These are phyloP conservation scores for Calliphora vomitoria DNA, from an alignment of 2,888 invertebrate genomes.

Conservation along the genomic window DNA sequence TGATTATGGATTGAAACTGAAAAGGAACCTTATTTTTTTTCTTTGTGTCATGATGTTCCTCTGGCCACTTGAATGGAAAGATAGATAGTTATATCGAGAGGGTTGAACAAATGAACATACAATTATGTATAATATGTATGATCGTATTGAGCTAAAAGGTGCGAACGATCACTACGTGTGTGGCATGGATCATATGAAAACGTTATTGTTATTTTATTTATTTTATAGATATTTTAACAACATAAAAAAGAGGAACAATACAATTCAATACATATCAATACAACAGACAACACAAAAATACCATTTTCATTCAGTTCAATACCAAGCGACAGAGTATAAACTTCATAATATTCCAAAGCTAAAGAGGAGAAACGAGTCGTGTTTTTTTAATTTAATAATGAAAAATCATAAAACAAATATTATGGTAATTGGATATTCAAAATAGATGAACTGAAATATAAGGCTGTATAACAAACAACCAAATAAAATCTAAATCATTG, in stretches of 20 bases:
- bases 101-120: slow-evolving; percentile 1
- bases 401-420: slow-evolving; percentile 63
- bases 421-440: slow-evolving; percentile 57
- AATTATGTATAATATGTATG: slow-evolving; percentile 2
- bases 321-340: not conserved
- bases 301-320: slow-evolving; percentile 36
- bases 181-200: slow-evolving; percentile 51
- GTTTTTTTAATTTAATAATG: slow-evolving; percentile 48
- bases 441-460: not conserved
- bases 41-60: slow-evolving; percentile 35
- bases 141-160: slow-evolving; percentile 54
- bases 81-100: not conserved
- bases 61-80: slow-evolving; percentile 35
- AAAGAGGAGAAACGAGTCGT: not conserved
- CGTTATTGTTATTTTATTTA: slow-evolving; percentile 27
- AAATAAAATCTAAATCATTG: slow-evolving; percentile 28
- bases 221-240: not conserved
- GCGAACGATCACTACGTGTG: slow-evolving; percentile 69
- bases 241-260: slow-evolving; percentile 26
- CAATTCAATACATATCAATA: slow-evolving; percentile 31
- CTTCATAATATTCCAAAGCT: not conserved
- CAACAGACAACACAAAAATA: not conserved
- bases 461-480: not conserved
- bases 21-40: slow-evolving; percentile 47
- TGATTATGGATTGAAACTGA: slow-evolving; percentile 1